phyloP scores from a whole-genome alignment of 1,140 invertebrate species.

The Lasioglossum albipes region DNA sequence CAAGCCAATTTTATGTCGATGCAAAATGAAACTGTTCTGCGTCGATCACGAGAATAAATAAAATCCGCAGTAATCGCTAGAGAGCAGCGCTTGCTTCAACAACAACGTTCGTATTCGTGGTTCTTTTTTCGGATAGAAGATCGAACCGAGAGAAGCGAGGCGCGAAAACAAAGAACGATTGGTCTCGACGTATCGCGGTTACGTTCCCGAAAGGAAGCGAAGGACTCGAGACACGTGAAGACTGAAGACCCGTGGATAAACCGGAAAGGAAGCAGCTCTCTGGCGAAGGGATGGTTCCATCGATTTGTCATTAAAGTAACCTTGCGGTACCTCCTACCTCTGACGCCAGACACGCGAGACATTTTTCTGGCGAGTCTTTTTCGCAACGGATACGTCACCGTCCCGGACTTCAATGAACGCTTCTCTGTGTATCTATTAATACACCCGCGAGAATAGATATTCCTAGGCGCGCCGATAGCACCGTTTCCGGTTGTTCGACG shows the following conservation, averaged over 20 bases:
- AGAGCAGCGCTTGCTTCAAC: too few species aligned
- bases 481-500: background rate
- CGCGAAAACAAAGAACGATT: slow-evolving; percentile 20
- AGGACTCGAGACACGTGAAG: background rate
- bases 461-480: background rate
- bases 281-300: slow-evolving; percentile 46
- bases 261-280: slow-evolving; percentile 25
- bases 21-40: too few species aligned
- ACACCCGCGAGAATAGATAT: background rate
- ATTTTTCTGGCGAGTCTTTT: slow-evolving; percentile 33
- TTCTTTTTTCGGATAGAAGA: too few species aligned
- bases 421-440: background rate
- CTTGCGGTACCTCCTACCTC: slow-evolving; percentile 44
- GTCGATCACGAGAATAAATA: too few species aligned
- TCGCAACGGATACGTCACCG: slow-evolving; percentile 12
- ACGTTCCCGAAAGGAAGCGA: background rate
- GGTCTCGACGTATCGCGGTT: too few species aligned
- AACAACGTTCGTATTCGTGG: too few species aligned
- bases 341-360: slow-evolving; percentile 43
- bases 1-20: too few species aligned
- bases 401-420: slow-evolving; percentile 16
- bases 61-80: too few species aligned
- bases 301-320: slow-evolving; percentile 63
- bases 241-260: slow-evolving; percentile 4
- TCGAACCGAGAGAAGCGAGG: background rate